Evolutionary conservation across 2,888 invertebrate species (phyloP), one percentile per base, ranked within the genome.

Genomic region (Oxycera nigricornis): DNA sequence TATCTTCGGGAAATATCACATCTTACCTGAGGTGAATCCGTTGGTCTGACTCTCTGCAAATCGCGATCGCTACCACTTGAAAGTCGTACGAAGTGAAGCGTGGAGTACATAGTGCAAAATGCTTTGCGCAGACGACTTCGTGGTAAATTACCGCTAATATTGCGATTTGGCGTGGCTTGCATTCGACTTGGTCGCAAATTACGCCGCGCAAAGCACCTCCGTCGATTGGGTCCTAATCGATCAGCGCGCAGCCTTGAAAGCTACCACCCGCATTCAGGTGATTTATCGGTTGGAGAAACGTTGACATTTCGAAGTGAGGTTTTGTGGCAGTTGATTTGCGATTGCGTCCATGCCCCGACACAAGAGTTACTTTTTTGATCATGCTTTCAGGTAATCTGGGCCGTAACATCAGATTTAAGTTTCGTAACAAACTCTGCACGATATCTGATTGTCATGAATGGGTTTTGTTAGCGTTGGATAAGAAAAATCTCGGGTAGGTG

Each of bases 361-460:
- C 30, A 20, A 52, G 30, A 68, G 50, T 39, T 30, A 30, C 50
- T n/a, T n/a, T n/a, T n/a, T n/a, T 50, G 22, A 68, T 68, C 68
- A 68, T 50, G 50, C 17, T 26, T 31, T 14, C 52, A 6, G 6
- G n/a, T 68, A 30, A 50, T 50, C 52, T 30, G 2, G 14, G 1
- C 30, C 24, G 2, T 20, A 50, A 17, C 31, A 50, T 28, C 41
- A 41, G 9, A 30, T 20, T 9, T 50, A 22, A 52, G 30, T 68
- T 68, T 68, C 68, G 30, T 50, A 68, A 68, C 39, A 26, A 30
- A 30, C 24, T 65, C 31, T 39, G 65, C 65, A 65, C 41, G 65
- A 39, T 65, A 65, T 65, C 39, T 65, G 65, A 65, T 65, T 65
- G 65, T 65, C 65, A 65, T 7, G 24, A 41, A 17, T 26, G 41